phyloP scores from a whole-genome alignment of 2,888 invertebrate genomes.

The Cheilosia vulpina region DNA sequence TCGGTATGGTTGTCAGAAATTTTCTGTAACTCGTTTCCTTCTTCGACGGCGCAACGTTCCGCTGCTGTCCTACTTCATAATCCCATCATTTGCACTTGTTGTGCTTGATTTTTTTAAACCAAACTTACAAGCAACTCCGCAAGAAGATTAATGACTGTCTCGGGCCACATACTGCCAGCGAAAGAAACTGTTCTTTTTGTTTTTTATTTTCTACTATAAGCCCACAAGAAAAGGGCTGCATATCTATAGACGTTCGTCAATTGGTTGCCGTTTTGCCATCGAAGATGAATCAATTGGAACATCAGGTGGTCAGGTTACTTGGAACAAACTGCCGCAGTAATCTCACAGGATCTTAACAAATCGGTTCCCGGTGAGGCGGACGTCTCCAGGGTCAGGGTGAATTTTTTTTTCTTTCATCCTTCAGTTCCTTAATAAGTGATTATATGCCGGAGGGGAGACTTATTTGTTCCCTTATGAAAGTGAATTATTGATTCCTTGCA shows the following conservation, averaged over 20 bases:
- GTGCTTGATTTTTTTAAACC: conserved; percentile 45
- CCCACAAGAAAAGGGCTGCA: conserved; percentile 23
- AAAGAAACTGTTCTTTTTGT: background rate
- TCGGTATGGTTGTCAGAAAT: conserved; percentile 59
- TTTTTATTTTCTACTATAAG: background rate
- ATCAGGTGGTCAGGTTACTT: conserved; percentile 65
- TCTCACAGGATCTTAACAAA: conserved; percentile 69
- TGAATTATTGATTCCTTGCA: conserved; percentile 68
- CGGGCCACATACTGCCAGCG: conserved; percentile 28
- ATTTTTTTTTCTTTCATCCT: conserved; percentile 13
- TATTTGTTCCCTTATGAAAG: conserved; percentile 67
- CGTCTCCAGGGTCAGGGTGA: conserved; percentile 18
- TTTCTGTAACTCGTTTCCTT: conserved; percentile 15
- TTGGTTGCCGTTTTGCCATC: conserved; percentile 1
- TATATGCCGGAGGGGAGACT: conserved; percentile 52
- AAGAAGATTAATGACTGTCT: conserved; percentile 66
- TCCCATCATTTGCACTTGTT: conserved; percentile 73
- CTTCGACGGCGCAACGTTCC: conserved; percentile 14
- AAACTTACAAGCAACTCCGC: conserved; percentile 39
- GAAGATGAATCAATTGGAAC: conserved; percentile 61
- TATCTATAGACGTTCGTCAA: conserved; percentile 33
- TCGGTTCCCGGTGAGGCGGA: conserved; percentile 29
- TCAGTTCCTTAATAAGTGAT: conserved; percentile 73
- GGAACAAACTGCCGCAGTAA: conserved; percentile 64
- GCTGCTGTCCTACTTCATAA: conserved; percentile 61